phyloP scores from a whole-genome alignment of 2,888 invertebrate species.

The Acrocyrtus sp. region DNA sequence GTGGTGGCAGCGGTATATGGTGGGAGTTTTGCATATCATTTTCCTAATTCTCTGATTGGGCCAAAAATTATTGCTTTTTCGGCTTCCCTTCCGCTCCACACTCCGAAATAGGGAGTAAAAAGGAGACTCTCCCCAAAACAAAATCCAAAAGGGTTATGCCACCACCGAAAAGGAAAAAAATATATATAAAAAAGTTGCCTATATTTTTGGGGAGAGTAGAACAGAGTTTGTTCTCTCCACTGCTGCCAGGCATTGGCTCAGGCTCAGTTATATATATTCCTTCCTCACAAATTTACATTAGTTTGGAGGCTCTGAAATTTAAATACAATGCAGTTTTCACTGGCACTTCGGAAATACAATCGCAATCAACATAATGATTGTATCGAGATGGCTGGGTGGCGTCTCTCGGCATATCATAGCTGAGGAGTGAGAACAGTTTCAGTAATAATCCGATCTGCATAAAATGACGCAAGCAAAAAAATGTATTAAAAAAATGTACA shows the following conservation, averaged over 20 bases:
- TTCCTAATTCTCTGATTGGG: neutral
- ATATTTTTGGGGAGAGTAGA: too few species aligned
- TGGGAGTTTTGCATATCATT: neutral
- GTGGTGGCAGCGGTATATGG: neutral
- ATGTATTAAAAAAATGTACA: too few species aligned
- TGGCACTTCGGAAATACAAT: neutral
- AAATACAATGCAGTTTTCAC: neutral
- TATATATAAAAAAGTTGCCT: too few species aligned
- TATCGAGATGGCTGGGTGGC: neutral
- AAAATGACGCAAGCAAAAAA: neutral
- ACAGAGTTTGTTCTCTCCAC: neutral
- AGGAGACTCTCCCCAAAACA: too few species aligned
- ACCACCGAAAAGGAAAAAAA: too few species aligned
- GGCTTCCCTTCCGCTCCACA: too few species aligned
- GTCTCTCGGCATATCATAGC: neutral
- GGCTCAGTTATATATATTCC: constrained; percentile 1
- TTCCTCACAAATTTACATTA: too few species aligned
- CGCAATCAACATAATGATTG: neutral
- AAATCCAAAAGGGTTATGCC: too few species aligned
- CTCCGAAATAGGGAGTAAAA: too few species aligned
- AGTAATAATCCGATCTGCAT: neutral
- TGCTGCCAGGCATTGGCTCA: neutral
- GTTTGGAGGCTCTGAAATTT: neutral
- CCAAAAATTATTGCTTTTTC: neutral
- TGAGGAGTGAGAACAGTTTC: neutral